A percentile compares a stretch with the other conserved stretches of the same genome.
Conservation (phyloP, 2,113 vertebrate species). For the Struthio camelus region DNA sequence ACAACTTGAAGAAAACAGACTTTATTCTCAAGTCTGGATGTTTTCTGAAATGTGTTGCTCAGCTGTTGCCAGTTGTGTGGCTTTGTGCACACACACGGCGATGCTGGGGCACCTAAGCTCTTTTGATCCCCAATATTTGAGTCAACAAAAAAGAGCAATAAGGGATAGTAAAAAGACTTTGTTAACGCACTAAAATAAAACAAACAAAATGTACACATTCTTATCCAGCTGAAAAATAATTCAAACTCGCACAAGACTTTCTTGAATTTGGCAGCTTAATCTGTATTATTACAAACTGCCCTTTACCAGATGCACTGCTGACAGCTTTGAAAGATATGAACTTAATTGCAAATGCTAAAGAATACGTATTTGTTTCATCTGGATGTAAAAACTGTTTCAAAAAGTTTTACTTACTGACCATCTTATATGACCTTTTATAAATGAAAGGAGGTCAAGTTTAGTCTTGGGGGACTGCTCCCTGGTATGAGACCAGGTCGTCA, state of each 20-base stretch:
- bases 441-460: not conserved
- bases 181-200: not conserved
- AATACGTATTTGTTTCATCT: not conserved
- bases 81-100: not conserved
- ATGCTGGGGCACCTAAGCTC: not conserved
- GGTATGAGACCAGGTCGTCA: not conserved
- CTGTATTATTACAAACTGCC: not conserved
- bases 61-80: not conserved
- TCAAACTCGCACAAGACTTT: not conserved
- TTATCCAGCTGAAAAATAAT: not conserved
- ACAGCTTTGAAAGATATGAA: not conserved
- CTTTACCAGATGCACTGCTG: not conserved
- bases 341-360: not conserved
- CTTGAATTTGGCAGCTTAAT: not conserved
- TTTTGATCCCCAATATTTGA: not conserved
- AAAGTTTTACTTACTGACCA: not conserved
- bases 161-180: not conserved
- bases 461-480: not conserved
- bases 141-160: not conserved
- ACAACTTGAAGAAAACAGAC: not conserved
- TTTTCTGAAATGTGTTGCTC: not conserved
- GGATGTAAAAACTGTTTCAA: not conserved
- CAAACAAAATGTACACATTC: not conserved
- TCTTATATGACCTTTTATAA: not conserved
- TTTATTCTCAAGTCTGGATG: not conserved